Base-by-base conservation (phyloP, 2,888 invertebrate species). In the Mesoligia furuncula region DNA sequence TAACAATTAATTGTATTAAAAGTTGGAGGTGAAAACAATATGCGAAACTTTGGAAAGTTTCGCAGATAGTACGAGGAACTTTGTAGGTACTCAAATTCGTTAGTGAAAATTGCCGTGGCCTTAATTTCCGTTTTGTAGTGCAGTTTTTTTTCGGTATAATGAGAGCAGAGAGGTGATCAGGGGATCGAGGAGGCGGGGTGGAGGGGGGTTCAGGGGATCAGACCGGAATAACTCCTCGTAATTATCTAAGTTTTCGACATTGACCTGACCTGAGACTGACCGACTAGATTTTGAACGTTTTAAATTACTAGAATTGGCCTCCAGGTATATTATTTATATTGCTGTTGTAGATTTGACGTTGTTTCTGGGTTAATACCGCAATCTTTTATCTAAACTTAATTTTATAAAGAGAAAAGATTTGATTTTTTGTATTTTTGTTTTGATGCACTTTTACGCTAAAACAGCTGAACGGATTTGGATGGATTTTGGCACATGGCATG, bases 21-120 rank as follows among this genome's bases (percentile, higher is more conserved):
- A 31, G 20, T 42, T 69, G n/a, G 31, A 31, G n/a, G 17, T 24
- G 27, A 59, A 73, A 59, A 59, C 9, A 73, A 59, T 57, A 31
- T 42, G 8, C 42, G 6, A 45, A 57, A 77, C 27, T 45, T 77
- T 15, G 27, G 20, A 17, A 45, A 57, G 17, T 78, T 48, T 27
- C 8, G 9, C 39, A 20, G 36, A 48, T 31, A 51, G 20, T 15
- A 45, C 20, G 36, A 54, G 13, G 6, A 17, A 65, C 20, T 54
- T 77, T 5, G 9, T 42, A 45, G 24, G 17, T 75, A 39, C 17
- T 39, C 13, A 42, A 77, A 31, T 39, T 62, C 17, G 15, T 42
- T n/a, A n/a, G 20, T 42, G 15, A 51, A 42, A 42, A 51, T 31
- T 4, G n/a, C 9, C 1, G 13, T 62, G 17, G 24, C 6, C 6